Base-by-base conservation (phyloP, 2,797 vertebrate genomes). In the Pteropus rufus region DNA sequence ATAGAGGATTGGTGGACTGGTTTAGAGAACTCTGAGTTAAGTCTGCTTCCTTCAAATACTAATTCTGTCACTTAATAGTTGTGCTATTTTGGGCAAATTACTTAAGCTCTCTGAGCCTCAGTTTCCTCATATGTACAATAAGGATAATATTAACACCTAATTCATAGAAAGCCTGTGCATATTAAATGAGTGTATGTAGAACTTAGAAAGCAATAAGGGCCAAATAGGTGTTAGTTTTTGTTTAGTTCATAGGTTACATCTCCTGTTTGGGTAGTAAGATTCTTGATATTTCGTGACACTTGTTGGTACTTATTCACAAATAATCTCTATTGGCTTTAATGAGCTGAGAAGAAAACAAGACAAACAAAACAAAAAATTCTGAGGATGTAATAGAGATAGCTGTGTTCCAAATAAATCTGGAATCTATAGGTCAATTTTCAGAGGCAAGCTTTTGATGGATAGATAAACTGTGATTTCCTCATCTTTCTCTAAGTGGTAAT, bases 341-440 rank as follows among this genome's bases (percentile, higher is more conserved):
- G 34, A 95, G 10, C 23, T 64, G 58, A 65, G 76, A 95, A 52
- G 4, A 52, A 75, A 81, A 44, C 76, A 24, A 72, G 49, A 76
- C 23, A 69, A 58, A 92, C 41, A 14, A 58, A 10, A n/a, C 19
- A 81, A 58, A 84, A 73, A 52, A 84, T 67, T 3, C 14, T 73
- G 62, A 73, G 23, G 34, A 64, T 26, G 26, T 0, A 52, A 34
- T 1, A 77, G 46, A 75, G 10, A 23, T 72, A 70, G 65, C 89
- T 96, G 60, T 24, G 49, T 82, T 97, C 7, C 12, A 97, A 41
- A 19, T 56, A 65, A 67, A 60, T 96, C 60, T 41, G 85, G 62
- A 73, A 93, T 87, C 44, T 26, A 83, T 81, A 96, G 83, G 73
- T 93, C 93, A 89, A 7, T 0, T 10, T 14, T 5, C 6, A 16